These are phyloP conservation scores for Alcedo atthis DNA, from an alignment of 2,797 vertebrate genomes.

Conservation along the genomic window DNA sequence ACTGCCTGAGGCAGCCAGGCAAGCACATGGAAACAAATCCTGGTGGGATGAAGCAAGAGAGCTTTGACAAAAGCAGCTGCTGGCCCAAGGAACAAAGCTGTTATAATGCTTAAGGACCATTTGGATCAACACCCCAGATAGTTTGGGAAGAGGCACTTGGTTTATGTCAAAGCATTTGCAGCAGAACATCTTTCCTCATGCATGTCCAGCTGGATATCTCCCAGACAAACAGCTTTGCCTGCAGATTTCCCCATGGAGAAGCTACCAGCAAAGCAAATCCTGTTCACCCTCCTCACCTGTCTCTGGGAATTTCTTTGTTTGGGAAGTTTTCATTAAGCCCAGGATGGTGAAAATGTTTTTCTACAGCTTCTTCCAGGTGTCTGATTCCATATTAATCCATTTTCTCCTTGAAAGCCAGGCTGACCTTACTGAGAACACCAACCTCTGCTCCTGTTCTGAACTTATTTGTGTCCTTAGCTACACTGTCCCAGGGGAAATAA, in stretches of 20 bases:
- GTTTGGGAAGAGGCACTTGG: not conserved
- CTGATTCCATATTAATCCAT: not conserved
- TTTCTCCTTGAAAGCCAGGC: not conserved
- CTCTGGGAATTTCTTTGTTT: not conserved
- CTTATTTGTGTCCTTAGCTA: not conserved
- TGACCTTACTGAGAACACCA: not conserved
- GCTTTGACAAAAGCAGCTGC: not conserved
- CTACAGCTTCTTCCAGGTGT: not conserved
- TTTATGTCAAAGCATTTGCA: constrained; percentile 54
- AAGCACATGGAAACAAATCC: not conserved
- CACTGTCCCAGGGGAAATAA: not conserved
- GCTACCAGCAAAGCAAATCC: not conserved
- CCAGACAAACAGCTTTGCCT: constrained; percentile 31
- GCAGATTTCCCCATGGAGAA: constrained; percentile 7
- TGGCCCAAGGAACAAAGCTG: not conserved
- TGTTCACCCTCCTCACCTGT: not conserved
- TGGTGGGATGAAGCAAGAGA: not conserved
- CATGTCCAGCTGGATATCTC: constrained; percentile 25
- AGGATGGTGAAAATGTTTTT: not conserved
- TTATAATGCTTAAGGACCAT: not conserved
- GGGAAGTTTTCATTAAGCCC: not conserved
- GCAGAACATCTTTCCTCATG: constrained; percentile 1
- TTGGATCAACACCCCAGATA: not conserved
- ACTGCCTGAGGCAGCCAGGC: not conserved
- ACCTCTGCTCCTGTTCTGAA: not conserved